phyloP scores from a whole-genome alignment of 2,888 invertebrate species.

The Coremacera marginata region DNA sequence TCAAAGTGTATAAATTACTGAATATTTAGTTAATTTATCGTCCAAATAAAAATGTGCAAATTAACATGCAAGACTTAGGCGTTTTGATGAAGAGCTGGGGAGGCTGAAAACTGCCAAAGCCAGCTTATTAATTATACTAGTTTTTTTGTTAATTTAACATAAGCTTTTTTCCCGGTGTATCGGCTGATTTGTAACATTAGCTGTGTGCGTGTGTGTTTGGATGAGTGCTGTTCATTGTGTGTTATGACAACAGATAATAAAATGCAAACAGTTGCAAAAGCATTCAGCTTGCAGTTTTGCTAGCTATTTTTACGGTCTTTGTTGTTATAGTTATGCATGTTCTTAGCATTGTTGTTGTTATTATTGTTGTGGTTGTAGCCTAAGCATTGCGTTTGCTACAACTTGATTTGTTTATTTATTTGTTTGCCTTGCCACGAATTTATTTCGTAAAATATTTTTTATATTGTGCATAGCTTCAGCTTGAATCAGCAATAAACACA shows the following conservation, averaged over 20 bases:
- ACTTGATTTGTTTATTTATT: too few relatives aligned
- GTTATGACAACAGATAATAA: conserved; percentile 33
- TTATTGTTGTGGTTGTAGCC: background rate
- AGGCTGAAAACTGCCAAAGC: too few relatives aligned
- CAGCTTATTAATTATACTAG: too few relatives aligned
- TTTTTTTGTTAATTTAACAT: too few relatives aligned
- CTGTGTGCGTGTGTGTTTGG: background rate
- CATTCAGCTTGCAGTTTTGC: conserved; percentile 16
- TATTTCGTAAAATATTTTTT: background rate
- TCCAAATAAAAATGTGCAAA: too few relatives aligned
- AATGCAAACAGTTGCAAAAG: conserved; percentile 28
- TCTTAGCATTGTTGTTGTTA: background rate
- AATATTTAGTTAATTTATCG: too few relatives aligned
- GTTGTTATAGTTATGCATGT: background rate
- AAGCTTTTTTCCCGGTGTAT: too few relatives aligned
- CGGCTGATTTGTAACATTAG: too few relatives aligned
- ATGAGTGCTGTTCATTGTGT: conserved; percentile 21
- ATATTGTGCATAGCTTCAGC: background rate
- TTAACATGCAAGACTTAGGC: too few relatives aligned
- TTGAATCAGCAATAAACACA: background rate
- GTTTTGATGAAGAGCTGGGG: too few relatives aligned
- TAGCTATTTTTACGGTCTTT: background rate
- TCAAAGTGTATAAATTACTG: too few relatives aligned
- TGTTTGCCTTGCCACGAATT: background rate
- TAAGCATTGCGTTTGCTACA: background rate